A percentile compares a stretch with the other conserved stretches of the same genome.
These are phyloP conservation scores for Triplophysa dalaica DNA, from an alignment of 2,113 vertebrate genomes.

Conservation along the genomic window DNA sequence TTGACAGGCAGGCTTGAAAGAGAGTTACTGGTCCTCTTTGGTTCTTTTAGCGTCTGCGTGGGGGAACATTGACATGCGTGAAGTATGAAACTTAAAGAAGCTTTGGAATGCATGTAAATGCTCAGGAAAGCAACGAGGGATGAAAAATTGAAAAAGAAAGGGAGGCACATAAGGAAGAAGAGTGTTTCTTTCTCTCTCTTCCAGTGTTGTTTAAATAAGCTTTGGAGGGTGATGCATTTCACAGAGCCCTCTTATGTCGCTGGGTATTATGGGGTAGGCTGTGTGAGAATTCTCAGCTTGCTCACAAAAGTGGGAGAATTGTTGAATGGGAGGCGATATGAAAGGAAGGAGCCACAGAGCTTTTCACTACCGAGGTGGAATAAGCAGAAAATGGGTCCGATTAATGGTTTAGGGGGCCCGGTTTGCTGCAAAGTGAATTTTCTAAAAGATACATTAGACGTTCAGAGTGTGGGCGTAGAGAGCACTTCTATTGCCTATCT, in stretches of 20 bases:
- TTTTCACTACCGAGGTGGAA: conserved; percentile 46
- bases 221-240: conserved; percentile 68
- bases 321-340: conserved; percentile 55
- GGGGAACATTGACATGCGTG: neutral
- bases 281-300: conserved; percentile 72
- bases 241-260: conserved; percentile 64
- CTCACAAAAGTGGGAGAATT: conserved; percentile 66
- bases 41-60: neutral
- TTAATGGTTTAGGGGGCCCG: conserved; percentile 68
- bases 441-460: conserved; percentile 58
- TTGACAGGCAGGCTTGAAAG: conserved; percentile 6
- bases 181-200: conserved; percentile 32
- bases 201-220: conserved; percentile 59
- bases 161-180: conserved; percentile 7
- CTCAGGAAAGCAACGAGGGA: neutral
- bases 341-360: conserved; percentile 54
- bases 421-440: conserved; percentile 49
- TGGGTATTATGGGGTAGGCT: conserved; percentile 62
- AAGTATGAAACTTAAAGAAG: conserved; percentile 12
- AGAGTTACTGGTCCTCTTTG: neutral
- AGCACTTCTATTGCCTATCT: conserved; percentile 50
- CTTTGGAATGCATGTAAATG: conserved; percentile 23
- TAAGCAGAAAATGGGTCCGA: conserved; percentile 60
- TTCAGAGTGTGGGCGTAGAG: conserved; percentile 36
- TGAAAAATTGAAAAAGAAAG: neutral